Evolutionary conservation across 2,113 vertebrate species (phyloP).

Genomic region (Suncus etruscus): DNA sequence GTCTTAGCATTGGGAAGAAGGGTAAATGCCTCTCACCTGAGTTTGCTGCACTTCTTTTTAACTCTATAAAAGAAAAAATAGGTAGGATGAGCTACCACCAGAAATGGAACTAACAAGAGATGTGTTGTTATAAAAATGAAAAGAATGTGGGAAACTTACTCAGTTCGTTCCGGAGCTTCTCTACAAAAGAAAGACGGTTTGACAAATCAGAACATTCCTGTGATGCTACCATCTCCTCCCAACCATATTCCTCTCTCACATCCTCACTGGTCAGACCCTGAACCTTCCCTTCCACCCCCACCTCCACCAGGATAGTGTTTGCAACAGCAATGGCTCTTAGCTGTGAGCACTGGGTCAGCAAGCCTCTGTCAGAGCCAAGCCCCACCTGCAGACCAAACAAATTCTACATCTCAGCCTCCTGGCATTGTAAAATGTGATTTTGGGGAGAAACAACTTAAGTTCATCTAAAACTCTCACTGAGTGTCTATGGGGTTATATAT

Average conservation of each 20-base stretch:
- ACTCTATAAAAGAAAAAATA: slow-evolving; percentile 65
- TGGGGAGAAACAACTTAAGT: neutral
- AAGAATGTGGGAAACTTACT: slow-evolving; percentile 75
- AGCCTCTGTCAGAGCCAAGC: neutral
- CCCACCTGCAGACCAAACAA: neutral
- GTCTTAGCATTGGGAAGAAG: neutral
- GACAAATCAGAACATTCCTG: slow-evolving; percentile 54
- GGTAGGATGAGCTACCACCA: neutral
- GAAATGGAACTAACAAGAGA: neutral
- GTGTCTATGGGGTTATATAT: neutral
- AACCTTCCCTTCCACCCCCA: neutral
- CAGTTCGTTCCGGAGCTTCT: slow-evolving; percentile 79
- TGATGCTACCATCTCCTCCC: neutral
- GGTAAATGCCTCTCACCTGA: slow-evolving; percentile 69
- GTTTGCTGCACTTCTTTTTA: slow-evolving; percentile 80
- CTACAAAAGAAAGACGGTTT: slow-evolving; percentile 72
- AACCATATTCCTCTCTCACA: neutral
- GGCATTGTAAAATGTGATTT: too few species aligned
- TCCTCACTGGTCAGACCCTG: neutral
- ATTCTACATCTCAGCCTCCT: neutral
- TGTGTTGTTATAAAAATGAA: neutral
- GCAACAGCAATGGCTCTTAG: neutral
- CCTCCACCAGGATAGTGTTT: neutral
- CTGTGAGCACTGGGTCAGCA: neutral
- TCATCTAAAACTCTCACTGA: slow-evolving; percentile 23